Conservation (phyloP, 2,888 invertebrate genomes). For the Ligdia adustata region DNA sequence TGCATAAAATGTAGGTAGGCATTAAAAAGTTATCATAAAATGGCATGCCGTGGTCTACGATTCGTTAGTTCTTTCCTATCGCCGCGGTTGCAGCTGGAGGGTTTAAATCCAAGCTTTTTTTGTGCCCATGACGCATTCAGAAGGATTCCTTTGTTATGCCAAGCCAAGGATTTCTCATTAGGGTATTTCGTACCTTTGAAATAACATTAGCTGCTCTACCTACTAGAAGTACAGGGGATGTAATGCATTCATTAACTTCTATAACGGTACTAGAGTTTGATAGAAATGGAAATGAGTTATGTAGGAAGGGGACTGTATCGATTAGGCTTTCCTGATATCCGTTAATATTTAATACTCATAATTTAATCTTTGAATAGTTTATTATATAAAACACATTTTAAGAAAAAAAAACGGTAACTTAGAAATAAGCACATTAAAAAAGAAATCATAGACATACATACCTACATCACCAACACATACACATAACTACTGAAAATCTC, state of each 20-base stretch:
- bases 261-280: slow-evolving; percentile 44
- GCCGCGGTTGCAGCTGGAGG: slow-evolving; percentile 46
- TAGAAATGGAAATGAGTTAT: slow-evolving; percentile 41
- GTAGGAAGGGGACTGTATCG: slow-evolving; percentile 18
- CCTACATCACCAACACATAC: too few relatives aligned
- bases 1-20: slow-evolving; percentile 44
- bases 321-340: too few relatives aligned
- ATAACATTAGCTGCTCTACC: slow-evolving; percentile 66
- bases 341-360: too few relatives aligned
- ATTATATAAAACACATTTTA: too few relatives aligned
- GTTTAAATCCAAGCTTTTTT: slow-evolving; percentile 64
- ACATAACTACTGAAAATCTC: too few relatives aligned
- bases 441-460: too few relatives aligned
- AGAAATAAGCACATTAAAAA: too few relatives aligned
- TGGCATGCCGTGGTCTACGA: slow-evolving; percentile 50
- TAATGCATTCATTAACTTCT: slow-evolving; percentile 54
- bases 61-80: slow-evolving; percentile 57
- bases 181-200: slow-evolving; percentile 71
- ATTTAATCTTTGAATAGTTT: too few relatives aligned
- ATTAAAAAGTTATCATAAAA: slow-evolving; percentile 57
- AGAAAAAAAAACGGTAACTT: too few relatives aligned
- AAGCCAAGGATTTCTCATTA: slow-evolving; percentile 74
- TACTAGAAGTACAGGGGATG: slow-evolving; percentile 44
- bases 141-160: slow-evolving; percentile 65
- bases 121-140: slow-evolving; percentile 70